Evolutionary conservation across 2,113 vertebrate genomes (phyloP).

Genomic region (Dascyllus trimaculatus): DNA sequence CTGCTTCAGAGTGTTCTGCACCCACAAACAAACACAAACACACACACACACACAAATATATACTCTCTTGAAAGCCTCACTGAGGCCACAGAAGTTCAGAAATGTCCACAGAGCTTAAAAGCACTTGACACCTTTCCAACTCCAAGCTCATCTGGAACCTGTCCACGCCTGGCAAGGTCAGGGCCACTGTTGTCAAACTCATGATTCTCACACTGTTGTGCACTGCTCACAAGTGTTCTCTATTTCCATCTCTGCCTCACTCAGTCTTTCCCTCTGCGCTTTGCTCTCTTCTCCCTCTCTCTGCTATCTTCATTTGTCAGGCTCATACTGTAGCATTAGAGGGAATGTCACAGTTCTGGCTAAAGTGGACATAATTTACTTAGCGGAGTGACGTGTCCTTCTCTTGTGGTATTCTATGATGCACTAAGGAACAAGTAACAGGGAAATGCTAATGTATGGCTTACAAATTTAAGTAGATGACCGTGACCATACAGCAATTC

Average conservation of each 20-base stretch:
- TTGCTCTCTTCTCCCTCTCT: conserved; percentile 13
- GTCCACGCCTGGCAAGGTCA: conserved; percentile 76
- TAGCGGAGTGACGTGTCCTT: conserved; percentile 46
- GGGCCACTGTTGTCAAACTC: conserved; percentile 70
- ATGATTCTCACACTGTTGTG: conserved; percentile 61
- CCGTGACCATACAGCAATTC: conserved; percentile 6
- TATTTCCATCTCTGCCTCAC: background rate
- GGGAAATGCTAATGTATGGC: conserved; percentile 28
- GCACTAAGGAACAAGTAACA: conserved; percentile 42
- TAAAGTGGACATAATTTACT: conserved; percentile 74
- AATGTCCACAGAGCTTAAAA: conserved; percentile 66
- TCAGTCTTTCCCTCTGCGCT: conserved; percentile 18
- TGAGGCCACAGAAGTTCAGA: conserved; percentile 57
- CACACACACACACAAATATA: background rate
- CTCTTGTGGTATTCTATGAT: conserved; percentile 33
- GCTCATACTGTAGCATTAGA: conserved; percentile 59
- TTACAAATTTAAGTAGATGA: conserved; percentile 21
- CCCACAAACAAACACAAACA: background rate
- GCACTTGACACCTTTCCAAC: conserved; percentile 78
- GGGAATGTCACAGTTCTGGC: conserved; percentile 61
- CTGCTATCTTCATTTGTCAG: conserved; percentile 74
- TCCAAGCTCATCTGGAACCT: conserved; percentile 71
- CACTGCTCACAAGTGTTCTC: conserved; percentile 31
- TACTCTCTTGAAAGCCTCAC: conserved; percentile 37
- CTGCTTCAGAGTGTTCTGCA: conserved; percentile 20